Evolutionary conservation across 2,888 invertebrate genomes (phyloP).

Genomic region (Agrotis puta): DNA sequence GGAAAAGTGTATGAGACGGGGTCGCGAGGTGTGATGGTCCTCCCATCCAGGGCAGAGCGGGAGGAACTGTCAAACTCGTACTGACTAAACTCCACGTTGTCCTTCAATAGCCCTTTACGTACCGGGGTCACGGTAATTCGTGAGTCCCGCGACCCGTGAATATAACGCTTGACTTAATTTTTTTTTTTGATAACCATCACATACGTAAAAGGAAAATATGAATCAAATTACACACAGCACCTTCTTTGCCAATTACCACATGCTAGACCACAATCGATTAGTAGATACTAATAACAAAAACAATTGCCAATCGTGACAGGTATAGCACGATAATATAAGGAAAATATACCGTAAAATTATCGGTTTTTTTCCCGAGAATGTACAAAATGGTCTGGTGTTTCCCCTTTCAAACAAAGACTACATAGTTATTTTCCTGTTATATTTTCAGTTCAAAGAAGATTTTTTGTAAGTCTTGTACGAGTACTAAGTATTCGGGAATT

Average conservation of each 20-base stretch:
- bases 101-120: too few species aligned
- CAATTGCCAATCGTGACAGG: conserved; percentile 24
- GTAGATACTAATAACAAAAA: conserved; percentile 21
- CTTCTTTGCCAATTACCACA: conserved; percentile 7
- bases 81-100: too few species aligned
- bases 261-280: conserved; percentile 24
- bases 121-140: too few species aligned
- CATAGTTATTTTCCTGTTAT: conserved; percentile 42
- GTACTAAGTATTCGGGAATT: neutral
- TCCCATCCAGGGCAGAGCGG: too few species aligned
- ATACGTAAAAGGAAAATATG: neutral
- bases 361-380: neutral
- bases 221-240: neutral
- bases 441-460: conserved; percentile 14
- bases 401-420: conserved; percentile 26
- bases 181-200: too few species aligned
- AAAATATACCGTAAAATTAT: conserved; percentile 12
- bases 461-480: conserved; percentile 5
- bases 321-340: conserved; percentile 8
- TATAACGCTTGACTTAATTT: too few species aligned
- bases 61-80: too few species aligned
- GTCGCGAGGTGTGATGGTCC: too few species aligned
- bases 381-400: conserved; percentile 27
- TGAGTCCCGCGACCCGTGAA: too few species aligned
- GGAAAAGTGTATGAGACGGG: too few species aligned